A percentile compares a stretch with the other conserved stretches of the same genome.
phyloP scores from a whole-genome alignment of 2,113 vertebrate genomes.

The Lophura nycthemera region DNA sequence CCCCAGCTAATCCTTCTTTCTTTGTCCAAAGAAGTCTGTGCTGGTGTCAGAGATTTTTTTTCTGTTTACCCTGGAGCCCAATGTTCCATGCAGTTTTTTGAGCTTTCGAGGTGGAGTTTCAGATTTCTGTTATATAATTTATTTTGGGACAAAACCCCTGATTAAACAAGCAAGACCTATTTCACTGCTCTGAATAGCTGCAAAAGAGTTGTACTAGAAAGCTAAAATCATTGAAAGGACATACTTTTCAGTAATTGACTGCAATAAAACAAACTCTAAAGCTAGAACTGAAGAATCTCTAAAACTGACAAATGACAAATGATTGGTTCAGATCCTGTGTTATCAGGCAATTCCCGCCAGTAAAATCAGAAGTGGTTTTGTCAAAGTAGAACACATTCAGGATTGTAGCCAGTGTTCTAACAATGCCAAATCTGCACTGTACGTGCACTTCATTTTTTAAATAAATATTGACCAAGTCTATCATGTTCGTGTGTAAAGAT shows the following conservation, averaged over 20 bases:
- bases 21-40: not conserved
- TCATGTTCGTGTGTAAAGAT: not conserved
- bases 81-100: not conserved
- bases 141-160: too few relatives aligned
- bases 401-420: not conserved
- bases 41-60: not conserved
- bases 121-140: not conserved
- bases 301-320: not conserved
- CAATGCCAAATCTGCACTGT: not conserved
- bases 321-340: not conserved
- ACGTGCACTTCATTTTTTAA: fast-evolving
- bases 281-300: not conserved
- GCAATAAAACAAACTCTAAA: not conserved
- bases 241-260: not conserved
- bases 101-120: not conserved
- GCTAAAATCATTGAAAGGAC: not conserved
- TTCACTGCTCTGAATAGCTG: not conserved
- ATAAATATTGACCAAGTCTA: not conserved
- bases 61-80: not conserved
- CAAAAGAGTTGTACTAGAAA: not conserved
- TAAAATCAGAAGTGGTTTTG: not conserved
- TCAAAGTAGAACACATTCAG: not conserved
- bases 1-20: not conserved
- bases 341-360: not conserved
- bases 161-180: not conserved